phyloP scores from a whole-genome alignment of 2,797 vertebrate species.

The Hydrocynus forskahlii region DNA sequence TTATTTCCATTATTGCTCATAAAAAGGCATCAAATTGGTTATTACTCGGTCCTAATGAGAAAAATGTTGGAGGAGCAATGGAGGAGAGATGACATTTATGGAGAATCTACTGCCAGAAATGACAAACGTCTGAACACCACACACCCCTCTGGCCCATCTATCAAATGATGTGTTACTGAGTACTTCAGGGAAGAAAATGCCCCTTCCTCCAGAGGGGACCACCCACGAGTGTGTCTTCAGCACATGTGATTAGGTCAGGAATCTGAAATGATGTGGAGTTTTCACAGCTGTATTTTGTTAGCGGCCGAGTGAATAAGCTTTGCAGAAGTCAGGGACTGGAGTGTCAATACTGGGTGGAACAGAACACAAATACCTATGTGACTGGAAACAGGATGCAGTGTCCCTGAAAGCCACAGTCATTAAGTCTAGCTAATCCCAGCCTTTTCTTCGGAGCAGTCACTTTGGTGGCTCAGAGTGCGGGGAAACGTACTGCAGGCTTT shows the following conservation, averaged over 20 bases:
- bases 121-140: constrained; percentile 35
- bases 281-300: constrained; percentile 21
- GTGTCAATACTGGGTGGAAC: not conserved
- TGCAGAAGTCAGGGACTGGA: not conserved
- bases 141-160: not conserved
- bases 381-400: not conserved
- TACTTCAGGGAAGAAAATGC: constrained; percentile 26
- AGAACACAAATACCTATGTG: not conserved
- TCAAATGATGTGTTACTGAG: constrained; percentile 40
- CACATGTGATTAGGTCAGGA: constrained; percentile 29
- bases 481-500: not conserved
- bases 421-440: not conserved
- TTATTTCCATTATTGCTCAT: constrained; percentile 48
- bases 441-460: constrained; percentile 3
- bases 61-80: constrained; percentile 44
- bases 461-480: not conserved
- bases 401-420: not conserved
- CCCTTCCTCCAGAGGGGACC: constrained; percentile 29
- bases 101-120: constrained; percentile 40
- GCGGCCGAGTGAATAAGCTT: not conserved
- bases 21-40: constrained; percentile 53
- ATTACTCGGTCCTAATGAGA: constrained; percentile 55
- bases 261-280: constrained; percentile 42
- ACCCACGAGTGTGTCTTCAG: constrained; percentile 44
- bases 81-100: constrained; percentile 48